phyloP scores from a whole-genome alignment of 1,140 invertebrate genomes.

The Drosophila hydei region DNA sequence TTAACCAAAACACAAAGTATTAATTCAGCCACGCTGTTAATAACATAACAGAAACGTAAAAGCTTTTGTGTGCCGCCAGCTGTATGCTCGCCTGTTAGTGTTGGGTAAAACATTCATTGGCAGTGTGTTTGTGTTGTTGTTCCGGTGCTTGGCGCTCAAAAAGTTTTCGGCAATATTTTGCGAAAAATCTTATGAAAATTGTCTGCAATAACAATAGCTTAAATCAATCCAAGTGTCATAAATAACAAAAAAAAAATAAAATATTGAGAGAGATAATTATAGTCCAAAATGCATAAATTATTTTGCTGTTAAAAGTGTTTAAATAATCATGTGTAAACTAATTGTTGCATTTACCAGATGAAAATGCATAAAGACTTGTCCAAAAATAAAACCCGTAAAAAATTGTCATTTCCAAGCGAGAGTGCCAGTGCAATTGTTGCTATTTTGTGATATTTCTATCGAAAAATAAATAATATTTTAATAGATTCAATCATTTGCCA shows the following conservation, averaged over 20 bases:
- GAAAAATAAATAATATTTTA: constrained; percentile 30
- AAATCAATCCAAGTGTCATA: constrained; percentile 49
- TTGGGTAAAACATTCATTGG: constrained; percentile 21
- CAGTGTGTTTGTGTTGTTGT: constrained; percentile 57
- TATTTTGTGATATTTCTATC: constrained; percentile 65
- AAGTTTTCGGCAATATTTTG: constrained; percentile 45
- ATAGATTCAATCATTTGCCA: constrained; percentile 30
- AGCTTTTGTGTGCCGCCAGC: constrained; percentile 19
- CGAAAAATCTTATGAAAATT: constrained; percentile 22
- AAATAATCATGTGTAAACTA: constrained; percentile 49
- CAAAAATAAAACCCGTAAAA: constrained; percentile 82
- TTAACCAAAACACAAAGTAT: not conserved
- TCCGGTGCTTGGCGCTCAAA: constrained; percentile 71
- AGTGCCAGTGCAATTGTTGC: constrained; percentile 38
- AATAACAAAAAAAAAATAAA: constrained; percentile 39
- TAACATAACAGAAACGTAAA: constrained; percentile 8
- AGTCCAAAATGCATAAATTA: constrained; percentile 19
- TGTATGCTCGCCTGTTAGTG: constrained; percentile 21
- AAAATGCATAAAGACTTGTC: constrained; percentile 83
- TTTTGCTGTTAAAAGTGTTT: not conserved
- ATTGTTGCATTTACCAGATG: constrained; percentile 69
- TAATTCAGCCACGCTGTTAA: constrained; percentile 1
- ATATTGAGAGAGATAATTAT: constrained; percentile 5
- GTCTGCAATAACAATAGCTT: constrained; percentile 26
- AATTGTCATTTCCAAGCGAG: constrained; percentile 53